Percentiles rank a stretch among this genome's conserved stretches.
phyloP scores from a whole-genome alignment of 2,113 vertebrate genomes.

The Gobiocypris rarus region DNA sequence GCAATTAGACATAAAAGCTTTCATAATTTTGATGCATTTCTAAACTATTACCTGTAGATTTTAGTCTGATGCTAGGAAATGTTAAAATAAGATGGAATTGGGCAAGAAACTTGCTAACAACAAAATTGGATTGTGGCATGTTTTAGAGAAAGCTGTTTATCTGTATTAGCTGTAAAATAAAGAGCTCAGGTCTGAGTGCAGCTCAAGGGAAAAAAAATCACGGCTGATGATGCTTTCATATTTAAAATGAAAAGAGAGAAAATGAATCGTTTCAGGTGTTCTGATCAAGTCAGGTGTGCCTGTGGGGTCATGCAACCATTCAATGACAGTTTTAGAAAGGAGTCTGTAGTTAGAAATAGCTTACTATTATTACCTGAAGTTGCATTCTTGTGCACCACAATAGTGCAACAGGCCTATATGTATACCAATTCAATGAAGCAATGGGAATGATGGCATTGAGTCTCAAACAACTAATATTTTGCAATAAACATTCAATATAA shows the following conservation, averaged over 20 bases:
- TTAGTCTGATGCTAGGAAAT: background rate
- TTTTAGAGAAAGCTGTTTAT: constrained; percentile 1
- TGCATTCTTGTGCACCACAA: too few relatives aligned
- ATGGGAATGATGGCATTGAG: background rate
- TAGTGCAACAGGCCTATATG: too few relatives aligned
- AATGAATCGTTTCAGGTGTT: background rate
- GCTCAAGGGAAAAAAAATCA: background rate
- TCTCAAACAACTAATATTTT: background rate
- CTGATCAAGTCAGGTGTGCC: background rate
- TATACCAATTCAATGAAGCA: background rate
- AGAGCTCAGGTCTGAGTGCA: background rate
- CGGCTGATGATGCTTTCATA: background rate
- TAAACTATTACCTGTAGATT: background rate
- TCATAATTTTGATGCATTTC: background rate
- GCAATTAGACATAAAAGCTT: background rate
- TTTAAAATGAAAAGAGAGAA: background rate
- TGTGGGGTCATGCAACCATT: background rate
- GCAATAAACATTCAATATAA: too few relatives aligned
- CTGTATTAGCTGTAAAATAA: constrained; percentile 1
- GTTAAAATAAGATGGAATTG: background rate
- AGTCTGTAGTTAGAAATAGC: background rate
- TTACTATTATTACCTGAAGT: background rate
- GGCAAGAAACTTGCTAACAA: background rate
- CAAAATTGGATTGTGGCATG: background rate
- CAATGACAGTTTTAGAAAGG: background rate